These are phyloP conservation scores for Papilio dardanus DNA, from an alignment of 1,140 invertebrate species.

Conservation along the genomic window DNA sequence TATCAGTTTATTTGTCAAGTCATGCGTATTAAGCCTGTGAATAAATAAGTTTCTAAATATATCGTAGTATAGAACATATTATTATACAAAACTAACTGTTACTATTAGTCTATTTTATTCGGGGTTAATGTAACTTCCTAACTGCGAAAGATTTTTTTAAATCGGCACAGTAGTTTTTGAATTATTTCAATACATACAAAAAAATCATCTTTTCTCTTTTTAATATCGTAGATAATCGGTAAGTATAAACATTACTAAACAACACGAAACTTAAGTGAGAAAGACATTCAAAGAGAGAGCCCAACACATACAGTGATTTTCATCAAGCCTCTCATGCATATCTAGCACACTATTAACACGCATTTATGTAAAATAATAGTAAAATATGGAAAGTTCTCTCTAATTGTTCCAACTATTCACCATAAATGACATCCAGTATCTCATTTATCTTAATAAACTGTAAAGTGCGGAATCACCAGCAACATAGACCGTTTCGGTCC, in stretches of 20 bases:
- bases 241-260: too few species aligned
- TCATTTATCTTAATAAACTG: slow-evolving; percentile 25
- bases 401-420: slow-evolving; percentile 13
- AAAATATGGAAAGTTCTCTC: slow-evolving; percentile 11
- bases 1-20: too few species aligned
- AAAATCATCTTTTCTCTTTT: too few species aligned
- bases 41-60: background rate
- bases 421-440: slow-evolving; percentile 10
- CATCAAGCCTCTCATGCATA: background rate
- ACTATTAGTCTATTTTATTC: too few species aligned
- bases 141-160: too few species aligned
- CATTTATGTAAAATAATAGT: background rate
- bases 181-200: too few species aligned
- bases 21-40: background rate
- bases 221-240: too few species aligned
- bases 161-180: too few species aligned
- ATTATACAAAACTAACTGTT: background rate
- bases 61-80: background rate
- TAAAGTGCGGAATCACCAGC: slow-evolving; percentile 30
- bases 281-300: background rate
- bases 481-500: slow-evolving; percentile 53
- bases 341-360: background rate
- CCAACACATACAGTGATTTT: background rate
- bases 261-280: background rate
- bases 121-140: too few species aligned